phyloP scores from a whole-genome alignment of 2,888 invertebrate species.

The Nebria salina region DNA sequence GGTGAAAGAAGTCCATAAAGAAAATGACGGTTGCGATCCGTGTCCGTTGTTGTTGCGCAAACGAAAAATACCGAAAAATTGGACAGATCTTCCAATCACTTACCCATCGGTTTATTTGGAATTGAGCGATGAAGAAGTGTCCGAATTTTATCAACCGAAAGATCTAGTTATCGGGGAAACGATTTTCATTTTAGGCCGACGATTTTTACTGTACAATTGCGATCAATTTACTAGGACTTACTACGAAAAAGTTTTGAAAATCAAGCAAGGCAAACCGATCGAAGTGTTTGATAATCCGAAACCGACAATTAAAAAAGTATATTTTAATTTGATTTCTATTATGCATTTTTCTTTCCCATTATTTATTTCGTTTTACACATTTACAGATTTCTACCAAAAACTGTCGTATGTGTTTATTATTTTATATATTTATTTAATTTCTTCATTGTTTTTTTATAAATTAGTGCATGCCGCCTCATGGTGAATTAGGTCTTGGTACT shows the following conservation, averaged over 20 bases:
- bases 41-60: conserved; percentile 78
- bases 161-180: conserved; percentile 82
- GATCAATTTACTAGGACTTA: conserved; percentile 83
- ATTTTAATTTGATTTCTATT: conserved; percentile 22
- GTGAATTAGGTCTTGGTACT: conserved; percentile 73
- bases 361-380: background rate
- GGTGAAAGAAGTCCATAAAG: conserved; percentile 76
- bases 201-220: conserved; percentile 81
- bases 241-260: conserved; percentile 64
- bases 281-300: conserved; percentile 54
- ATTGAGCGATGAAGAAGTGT: conserved; percentile 74
- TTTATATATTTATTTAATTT: conserved; percentile 8
- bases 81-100: conserved; percentile 63
- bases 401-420: background rate
- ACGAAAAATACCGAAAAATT: conserved; percentile 77
- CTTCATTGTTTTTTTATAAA: conserved; percentile 40
- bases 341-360: background rate
- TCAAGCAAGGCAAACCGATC: conserved; percentile 61
- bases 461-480: conserved; percentile 71
- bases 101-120: conserved; percentile 77
- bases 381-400: no score
- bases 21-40: conserved; percentile 80
- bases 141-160: conserved; percentile 79
- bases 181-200: conserved; percentile 73
- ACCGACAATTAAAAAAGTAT: conserved; percentile 14